A percentile compares a stretch with the other conserved stretches of the same genome.
Conservation (phyloP, 1,140 invertebrate species). For the Temnothorax curvispinosus region DNA sequence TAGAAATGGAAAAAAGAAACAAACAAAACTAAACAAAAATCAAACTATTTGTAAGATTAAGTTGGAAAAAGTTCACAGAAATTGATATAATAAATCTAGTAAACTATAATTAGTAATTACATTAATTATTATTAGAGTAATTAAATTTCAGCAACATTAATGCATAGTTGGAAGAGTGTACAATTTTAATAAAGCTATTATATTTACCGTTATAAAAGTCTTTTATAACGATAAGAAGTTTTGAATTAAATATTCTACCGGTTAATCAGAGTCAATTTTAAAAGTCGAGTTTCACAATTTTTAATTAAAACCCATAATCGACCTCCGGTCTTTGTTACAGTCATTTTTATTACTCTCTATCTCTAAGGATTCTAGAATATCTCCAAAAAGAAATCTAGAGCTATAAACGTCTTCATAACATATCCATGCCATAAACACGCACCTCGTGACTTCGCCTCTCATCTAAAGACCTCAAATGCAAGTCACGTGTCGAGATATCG, state of each 20-base stretch:
- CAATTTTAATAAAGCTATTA: neutral
- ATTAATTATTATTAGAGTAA: neutral
- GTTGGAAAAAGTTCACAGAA: neutral
- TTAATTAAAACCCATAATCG: neutral
- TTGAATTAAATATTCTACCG: neutral
- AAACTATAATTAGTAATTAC: neutral
- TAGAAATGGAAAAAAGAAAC: neutral
- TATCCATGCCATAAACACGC: neutral
- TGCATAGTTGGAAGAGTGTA: neutral
- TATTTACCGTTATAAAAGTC: neutral
- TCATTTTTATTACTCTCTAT: neutral
- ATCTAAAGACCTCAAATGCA: neutral
- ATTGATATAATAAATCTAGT: neutral
- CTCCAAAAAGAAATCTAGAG: neutral
- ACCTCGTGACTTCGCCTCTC: neutral
- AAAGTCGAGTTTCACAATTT: neutral
- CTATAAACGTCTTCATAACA: neutral
- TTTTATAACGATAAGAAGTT: neutral
- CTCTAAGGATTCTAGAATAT: neutral
- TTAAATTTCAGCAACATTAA: neutral
- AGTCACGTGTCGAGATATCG: constrained; percentile 44
- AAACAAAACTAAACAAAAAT: neutral
- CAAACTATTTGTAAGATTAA: neutral
- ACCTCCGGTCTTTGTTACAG: neutral
- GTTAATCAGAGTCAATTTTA: neutral